Evolutionary conservation across 2,797 vertebrate species (phyloP).

Genomic region (Sebastes cheni): DNA sequence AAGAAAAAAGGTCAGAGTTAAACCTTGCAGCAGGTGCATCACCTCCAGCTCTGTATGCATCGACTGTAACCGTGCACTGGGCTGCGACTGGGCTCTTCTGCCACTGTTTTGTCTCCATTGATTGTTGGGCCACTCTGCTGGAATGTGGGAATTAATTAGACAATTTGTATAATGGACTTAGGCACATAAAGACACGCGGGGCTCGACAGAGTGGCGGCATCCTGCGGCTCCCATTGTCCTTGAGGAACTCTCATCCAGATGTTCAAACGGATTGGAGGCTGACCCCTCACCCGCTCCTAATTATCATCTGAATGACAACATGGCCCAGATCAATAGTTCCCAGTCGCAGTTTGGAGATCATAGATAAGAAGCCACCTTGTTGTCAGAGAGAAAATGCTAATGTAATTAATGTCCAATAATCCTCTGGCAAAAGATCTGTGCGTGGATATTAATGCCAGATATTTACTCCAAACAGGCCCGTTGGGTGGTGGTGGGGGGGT

Average conservation of each 20-base stretch:
- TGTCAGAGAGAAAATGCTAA: conserved; percentile 82
- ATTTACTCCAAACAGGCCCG: conserved; percentile 66
- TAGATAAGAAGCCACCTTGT: conserved; percentile 90
- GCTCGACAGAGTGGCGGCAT: conserved; percentile 65
- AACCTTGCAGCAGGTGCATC: conserved; percentile 33
- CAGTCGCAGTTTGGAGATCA: conserved; percentile 92
- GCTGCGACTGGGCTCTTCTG: conserved; percentile 20
- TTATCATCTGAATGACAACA: conserved; percentile 98
- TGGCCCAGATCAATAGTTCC: conserved; percentile 94
- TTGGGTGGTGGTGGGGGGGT: not conserved
- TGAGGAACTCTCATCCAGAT: conserved; percentile 86
- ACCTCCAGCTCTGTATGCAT: conserved; percentile 21
- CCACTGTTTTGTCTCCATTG: conserved; percentile 56
- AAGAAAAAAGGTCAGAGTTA: conserved; percentile 11
- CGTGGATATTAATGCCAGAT: conserved; percentile 61
- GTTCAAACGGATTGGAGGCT: conserved; percentile 86
- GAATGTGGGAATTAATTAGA: conserved; percentile 82
- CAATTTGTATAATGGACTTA: conserved; percentile 80
- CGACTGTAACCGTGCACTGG: conserved; percentile 1
- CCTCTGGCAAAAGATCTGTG: conserved; percentile 63
- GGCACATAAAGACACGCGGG: conserved; percentile 62
- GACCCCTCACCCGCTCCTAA: conserved; percentile 91
- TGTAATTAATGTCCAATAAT: conserved; percentile 82
- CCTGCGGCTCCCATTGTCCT: conserved; percentile 82
- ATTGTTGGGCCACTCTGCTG: conserved; percentile 58